phyloP scores from a whole-genome alignment of 1,140 invertebrate species.

The Cephus cinctus region DNA sequence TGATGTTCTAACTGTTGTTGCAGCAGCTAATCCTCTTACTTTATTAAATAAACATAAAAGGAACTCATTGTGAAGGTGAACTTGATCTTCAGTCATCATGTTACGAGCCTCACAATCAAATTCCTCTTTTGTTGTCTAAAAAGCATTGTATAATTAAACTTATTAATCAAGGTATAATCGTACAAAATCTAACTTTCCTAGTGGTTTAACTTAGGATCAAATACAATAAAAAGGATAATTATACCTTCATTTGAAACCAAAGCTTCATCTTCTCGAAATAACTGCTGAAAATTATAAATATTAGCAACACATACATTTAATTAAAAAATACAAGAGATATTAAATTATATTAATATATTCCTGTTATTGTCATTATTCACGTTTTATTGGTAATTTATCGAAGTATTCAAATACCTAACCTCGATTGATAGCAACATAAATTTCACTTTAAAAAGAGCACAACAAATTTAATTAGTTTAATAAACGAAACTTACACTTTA shows the following conservation, averaged over 20 bases:
- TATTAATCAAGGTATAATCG: constrained; percentile 1
- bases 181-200: neutral
- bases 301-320: constrained; percentile 9
- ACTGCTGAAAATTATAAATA: constrained; percentile 33
- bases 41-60: constrained; percentile 76
- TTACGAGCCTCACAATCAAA: constrained; percentile 75
- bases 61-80: constrained; percentile 82
- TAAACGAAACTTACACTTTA: constrained; percentile 41
- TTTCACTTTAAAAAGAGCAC: neutral
- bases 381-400: neutral
- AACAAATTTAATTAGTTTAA: neutral
- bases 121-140: constrained; percentile 70
- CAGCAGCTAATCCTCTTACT: constrained; percentile 66
- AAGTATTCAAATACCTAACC: neutral
- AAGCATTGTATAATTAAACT: constrained; percentile 13
- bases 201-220: neutral
- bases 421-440: neutral
- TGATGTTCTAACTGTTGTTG: constrained; percentile 56
- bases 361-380: neutral
- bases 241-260: constrained; percentile 71
- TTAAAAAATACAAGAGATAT: constrained; percentile 5
- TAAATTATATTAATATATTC: constrained; percentile 8
- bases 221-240: neutral
- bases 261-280: constrained; percentile 71
- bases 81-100: constrained; percentile 67